Conservation (phyloP, 2,888 invertebrate species). For the Limnephilus marmoratus region DNA sequence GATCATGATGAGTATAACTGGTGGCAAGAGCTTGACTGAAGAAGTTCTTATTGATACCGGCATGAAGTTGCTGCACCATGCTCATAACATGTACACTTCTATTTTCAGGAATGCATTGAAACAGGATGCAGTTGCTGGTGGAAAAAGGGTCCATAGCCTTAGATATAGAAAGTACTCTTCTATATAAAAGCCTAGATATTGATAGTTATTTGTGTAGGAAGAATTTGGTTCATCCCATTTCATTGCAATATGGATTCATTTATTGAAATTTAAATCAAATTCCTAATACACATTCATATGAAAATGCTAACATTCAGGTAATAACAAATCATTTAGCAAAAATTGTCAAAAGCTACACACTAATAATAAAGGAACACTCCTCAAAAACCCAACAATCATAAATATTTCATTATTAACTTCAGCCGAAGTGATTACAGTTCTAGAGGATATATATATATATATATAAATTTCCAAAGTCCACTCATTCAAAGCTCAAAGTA, state of each 20-base stretch:
- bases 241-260: background rate
- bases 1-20: too few relatives aligned
- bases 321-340: slow-evolving; percentile 4
- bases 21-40: background rate
- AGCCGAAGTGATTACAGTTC: background rate
- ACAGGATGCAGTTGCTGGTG: background rate
- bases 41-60: background rate
- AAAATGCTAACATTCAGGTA: background rate
- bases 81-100: background rate
- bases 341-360: background rate
- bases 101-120: background rate
- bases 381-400: background rate
- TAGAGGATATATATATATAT: background rate
- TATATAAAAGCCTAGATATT: background rate
- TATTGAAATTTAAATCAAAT: background rate
- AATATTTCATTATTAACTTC: background rate
- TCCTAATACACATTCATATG: slow-evolving; percentile 2
- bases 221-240: background rate
- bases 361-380: background rate
- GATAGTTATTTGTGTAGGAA: background rate
- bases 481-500: background rate
- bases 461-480: background rate
- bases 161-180: background rate
- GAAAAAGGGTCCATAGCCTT: background rate
- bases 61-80: background rate